Base-by-base conservation (phyloP, 1,140 invertebrate species). In the Brachionus sp. region DNA sequence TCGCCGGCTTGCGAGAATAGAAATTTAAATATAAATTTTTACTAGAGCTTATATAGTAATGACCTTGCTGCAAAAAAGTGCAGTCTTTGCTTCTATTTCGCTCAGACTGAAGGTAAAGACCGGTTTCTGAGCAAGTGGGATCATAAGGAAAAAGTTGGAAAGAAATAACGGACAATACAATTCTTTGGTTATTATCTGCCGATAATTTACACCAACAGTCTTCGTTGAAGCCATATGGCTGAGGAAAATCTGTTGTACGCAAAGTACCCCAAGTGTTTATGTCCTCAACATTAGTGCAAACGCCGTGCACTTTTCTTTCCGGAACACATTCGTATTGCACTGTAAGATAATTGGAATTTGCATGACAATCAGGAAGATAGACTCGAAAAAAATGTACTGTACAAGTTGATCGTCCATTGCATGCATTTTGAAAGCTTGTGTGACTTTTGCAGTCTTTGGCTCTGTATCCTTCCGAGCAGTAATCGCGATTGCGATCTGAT, bases 121-220 rank as follows among this genome's bases (percentile, higher is more conserved):
- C 78, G 6, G 78, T 44, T 13, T 66, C 64, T 44, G 57, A 44
- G 19, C 78, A 82, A 33, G 53, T 82, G 7, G 53, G 39, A 29
- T 82, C 78, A 35, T 66, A 82, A 5, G 78, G 78, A 70, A 68
- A 66, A 4, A 82, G 46, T 25, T 82, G 78, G 64, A 82, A 82
- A 12, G 57, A 66, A 12, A 82, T 82, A 6, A 82, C 78, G 12
- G 78, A 82, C 7, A 82, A n/a, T 3, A 82, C 53, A 33, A 82
- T 64, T 25, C 78, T 33, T 42, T 82, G 78, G 6, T 82, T 64
- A 33, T 66, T 66, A 16, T 82, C 53, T 46, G 78, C 57, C 1
- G 42, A 44, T 42, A 82, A 70, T 50, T 82, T 82, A 33, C 78
- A 82, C 78, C 78, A 82, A 29, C 78, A 82, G 57, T 82, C 78